These are phyloP conservation scores for Lepidocyrtinus sp. DNA, from an alignment of 2,888 invertebrate genomes.

Conservation along the genomic window DNA sequence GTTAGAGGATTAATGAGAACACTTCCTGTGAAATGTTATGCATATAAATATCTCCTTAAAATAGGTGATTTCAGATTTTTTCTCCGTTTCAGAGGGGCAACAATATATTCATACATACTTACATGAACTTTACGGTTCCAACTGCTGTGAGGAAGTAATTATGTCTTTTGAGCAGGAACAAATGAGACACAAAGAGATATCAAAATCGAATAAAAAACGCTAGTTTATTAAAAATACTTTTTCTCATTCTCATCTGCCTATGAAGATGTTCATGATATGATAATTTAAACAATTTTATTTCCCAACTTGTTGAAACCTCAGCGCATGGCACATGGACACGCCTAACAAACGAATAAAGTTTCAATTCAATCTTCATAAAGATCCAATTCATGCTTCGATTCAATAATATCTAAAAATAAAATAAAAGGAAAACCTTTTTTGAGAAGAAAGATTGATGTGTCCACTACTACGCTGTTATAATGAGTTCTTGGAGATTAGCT, in stretches of 20 bases:
- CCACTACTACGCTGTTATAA: too few relatives aligned
- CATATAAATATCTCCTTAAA: constrained; percentile 28
- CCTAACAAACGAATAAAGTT: too few relatives aligned
- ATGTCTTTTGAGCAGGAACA: constrained; percentile 2
- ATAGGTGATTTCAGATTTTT: constrained; percentile 17
- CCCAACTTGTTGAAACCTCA: too few relatives aligned
- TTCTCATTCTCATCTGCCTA: neutral
- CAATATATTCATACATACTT: neutral
- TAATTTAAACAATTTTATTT: too few relatives aligned
- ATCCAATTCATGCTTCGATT: too few relatives aligned
- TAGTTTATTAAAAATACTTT: constrained; percentile 1
- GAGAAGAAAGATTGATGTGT: too few relatives aligned
- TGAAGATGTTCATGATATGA: too few relatives aligned
- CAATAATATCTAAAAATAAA: too few relatives aligned
- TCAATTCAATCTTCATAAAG: too few relatives aligned
- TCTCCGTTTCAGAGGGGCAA: neutral
- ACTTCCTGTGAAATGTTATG: constrained; percentile 28
- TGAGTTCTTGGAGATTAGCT: too few relatives aligned
- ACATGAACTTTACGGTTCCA: constrained; percentile 17
- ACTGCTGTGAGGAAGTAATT: constrained; percentile 25
- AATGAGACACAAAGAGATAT: neutral
- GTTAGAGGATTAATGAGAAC: constrained; percentile 25
- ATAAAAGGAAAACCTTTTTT: too few relatives aligned
- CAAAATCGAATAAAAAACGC: neutral
- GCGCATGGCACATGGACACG: too few relatives aligned